Base-by-base conservation (phyloP, 2,888 invertebrate genomes). In the Blera fallax region DNA sequence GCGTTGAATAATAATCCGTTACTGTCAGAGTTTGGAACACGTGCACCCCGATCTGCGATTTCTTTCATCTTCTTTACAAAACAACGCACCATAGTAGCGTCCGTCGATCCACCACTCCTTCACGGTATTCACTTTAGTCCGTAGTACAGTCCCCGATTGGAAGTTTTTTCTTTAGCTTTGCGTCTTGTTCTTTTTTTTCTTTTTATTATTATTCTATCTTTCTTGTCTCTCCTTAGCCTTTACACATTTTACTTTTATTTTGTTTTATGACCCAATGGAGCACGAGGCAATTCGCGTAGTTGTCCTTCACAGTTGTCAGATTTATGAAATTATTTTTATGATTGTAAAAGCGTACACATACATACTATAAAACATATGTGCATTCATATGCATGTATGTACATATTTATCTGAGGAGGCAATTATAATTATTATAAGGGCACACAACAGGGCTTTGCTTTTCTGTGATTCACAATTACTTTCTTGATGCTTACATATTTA, bases 1-100 rank as follows among this genome's bases (percentile, higher is more conserved):
- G 67, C 27, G 24, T 60, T 69, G 58, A 69, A 77, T 77, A 77
- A 69, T 77, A 78, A 78, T 78, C 77, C 77, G 70, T 62, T 62
- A 62, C 32, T 50, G 48, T 65, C 65, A 77, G 70, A 34, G 62
- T 52, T 70, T 54, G 14, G 62, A 70, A 70, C 78, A 70, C 78
- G 78, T 78, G 78, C 78, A 78, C 52, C 45, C 34, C 67, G 54
- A 58, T 69, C 43, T 77, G 77, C 40, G 52, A 52, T 77, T 77
- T 69, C 18, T 58, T 67, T 76, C 37, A 67, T 58, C 67, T 37
- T 50, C 65, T 67, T 16, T 27, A 27, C 62, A 27, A 29, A 29
- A 7, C 48, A n/a, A 67, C 50, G 10, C 14, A 14, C n/a, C 40
- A 21, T 8, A 5, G 10, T n/a, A 3, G 40, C 40, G 64, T 32